These are phyloP conservation scores for Heterodera filipjevi DNA, from an alignment of 2,888 invertebrate genomes.

Conservation along the genomic window DNA sequence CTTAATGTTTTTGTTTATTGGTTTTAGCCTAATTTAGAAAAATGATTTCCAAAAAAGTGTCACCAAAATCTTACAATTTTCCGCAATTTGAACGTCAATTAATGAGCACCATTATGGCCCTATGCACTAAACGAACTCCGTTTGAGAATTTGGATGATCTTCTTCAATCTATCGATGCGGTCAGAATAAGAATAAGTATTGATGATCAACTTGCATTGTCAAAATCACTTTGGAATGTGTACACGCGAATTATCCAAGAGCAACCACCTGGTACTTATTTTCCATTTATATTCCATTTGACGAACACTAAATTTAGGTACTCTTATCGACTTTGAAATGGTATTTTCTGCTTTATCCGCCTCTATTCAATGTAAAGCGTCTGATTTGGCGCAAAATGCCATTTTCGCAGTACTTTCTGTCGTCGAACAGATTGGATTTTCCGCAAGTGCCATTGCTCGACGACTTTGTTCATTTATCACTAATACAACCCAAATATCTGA, in stretches of 20 bases:
- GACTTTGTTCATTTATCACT: constrained; percentile 2
- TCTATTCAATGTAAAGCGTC: neutral
- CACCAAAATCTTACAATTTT: neutral
- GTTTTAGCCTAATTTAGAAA: neutral
- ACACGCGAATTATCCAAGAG: neutral
- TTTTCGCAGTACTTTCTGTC: neutral
- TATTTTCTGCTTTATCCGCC: neutral
- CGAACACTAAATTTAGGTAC: neutral
- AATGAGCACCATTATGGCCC: constrained; percentile 15
- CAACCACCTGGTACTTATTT: neutral
- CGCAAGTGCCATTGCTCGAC: neutral
- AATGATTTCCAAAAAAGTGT: neutral
- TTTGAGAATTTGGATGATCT: constrained; percentile 15
- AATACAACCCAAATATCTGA: neutral
- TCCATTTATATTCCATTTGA: neutral
- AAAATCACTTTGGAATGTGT: constrained; percentile 17
- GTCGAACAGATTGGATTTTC: neutral
- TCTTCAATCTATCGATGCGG: constrained; percentile 19
- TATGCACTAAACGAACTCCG: constrained; percentile 20
- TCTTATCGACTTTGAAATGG: neutral
- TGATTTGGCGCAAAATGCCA: neutral
- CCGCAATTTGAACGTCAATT: constrained; percentile 12
- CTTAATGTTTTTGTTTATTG: neutral
- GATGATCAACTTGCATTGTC: constrained; percentile 14
- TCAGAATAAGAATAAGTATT: constrained; percentile 17